Evolutionary conservation across 1,140 invertebrate species (phyloP), one percentile per base, ranked within the genome.

Genomic region (Drosophila bifasciata): DNA sequence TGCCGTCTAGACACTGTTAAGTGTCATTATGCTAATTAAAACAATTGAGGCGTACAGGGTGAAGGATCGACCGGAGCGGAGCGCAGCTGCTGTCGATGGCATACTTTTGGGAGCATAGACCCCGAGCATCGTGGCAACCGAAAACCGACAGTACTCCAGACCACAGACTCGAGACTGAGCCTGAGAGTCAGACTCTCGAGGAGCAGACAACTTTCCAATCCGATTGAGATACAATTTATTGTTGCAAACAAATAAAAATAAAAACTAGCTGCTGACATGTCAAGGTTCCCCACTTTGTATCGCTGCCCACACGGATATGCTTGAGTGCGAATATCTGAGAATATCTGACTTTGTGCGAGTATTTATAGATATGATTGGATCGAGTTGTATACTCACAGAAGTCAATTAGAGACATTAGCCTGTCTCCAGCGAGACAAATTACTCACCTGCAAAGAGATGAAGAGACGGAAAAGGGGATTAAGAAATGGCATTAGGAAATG

Each of bases 1-100:
- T 59, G 51, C 52, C 53, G 83, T 88, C 78, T 88, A 86, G 78
- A 86, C 83, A 50, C 57, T 53, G 69, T 63, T 25, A 78, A 88
- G 78, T 76, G 66, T 81, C 81, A 76, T 84, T 76, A 79, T 60
- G 80, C 64, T 79, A 84, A 84, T 86, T 72, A 73, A 85, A 58
- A 57, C 52, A 56, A 60, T 36, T 69, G 56, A 48, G 53, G 61
- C 71, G 49, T 39, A 19, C 40, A 19, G 23, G n/a, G 40, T 55
- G 36, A 75, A 66, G 32, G 44, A 59, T 63, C 44, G 32, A 25
- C 23, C 19, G 3, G 19, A 19, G 19, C 19, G 2, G 28, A 17
- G 44, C 6, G 11, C 32, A 6, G 15, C 15, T 25, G 28, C 21
- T 25, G 39, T 39, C 23, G 32, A 21, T 63, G 21, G 70, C 72